Conservation (phyloP, 2,888 invertebrate species). For the Thalpophila matura region DNA sequence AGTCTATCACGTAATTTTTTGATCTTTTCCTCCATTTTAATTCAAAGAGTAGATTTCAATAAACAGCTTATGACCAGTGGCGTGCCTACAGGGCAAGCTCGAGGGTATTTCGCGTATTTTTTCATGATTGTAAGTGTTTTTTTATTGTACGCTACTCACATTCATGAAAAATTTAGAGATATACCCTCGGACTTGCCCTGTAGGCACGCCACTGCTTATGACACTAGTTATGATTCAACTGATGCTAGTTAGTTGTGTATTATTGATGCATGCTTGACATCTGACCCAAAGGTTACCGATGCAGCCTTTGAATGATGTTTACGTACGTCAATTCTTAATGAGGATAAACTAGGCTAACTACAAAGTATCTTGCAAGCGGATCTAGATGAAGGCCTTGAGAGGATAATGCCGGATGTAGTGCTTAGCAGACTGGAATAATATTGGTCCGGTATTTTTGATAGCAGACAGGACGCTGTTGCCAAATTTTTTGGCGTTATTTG, state of each 20-base stretch:
- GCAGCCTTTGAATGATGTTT: conserved; percentile 10
- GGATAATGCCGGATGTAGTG: neutral
- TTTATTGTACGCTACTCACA: too few species aligned
- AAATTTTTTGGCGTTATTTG: too few species aligned
- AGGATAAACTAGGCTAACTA: conserved; percentile 32
- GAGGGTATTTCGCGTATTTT: too few species aligned
- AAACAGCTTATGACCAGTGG: too few species aligned
- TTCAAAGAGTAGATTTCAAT: neutral
- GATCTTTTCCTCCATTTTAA: conserved; percentile 46
- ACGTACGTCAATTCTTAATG: conserved; percentile 36
- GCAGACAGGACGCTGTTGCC: too few species aligned
- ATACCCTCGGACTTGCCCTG: too few species aligned
- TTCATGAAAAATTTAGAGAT: too few species aligned
- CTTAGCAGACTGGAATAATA: neutral
- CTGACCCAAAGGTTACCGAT: conserved; percentile 23
- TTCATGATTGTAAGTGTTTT: too few species aligned
- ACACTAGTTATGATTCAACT: conserved; percentile 21
- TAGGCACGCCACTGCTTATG: neutral
- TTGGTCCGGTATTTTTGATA: too few species aligned
- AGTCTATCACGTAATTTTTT: conserved; percentile 43
- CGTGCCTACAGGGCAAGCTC: too few species aligned
- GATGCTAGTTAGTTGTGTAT: neutral
- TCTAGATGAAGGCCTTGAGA: conserved; percentile 13
- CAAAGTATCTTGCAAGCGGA: neutral
- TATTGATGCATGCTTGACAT: conserved; percentile 1